These are phyloP conservation scores for Lordiphosa stackelbergi DNA, from an alignment of 1,140 invertebrate genomes.

Conservation along the genomic window DNA sequence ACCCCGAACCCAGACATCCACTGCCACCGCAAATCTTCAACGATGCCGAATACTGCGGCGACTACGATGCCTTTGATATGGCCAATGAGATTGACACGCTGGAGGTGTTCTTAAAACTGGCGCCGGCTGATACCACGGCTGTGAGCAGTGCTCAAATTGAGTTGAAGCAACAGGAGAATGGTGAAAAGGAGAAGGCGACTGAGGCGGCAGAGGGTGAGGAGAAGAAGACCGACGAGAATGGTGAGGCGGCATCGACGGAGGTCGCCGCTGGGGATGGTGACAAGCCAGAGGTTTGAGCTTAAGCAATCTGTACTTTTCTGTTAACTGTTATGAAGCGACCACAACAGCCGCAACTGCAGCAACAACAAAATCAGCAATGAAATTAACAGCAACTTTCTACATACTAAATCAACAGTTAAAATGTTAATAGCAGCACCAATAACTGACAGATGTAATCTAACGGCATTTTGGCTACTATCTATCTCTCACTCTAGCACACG, in stretches of 20 bases:
- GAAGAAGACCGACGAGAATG: constrained; percentile 32
- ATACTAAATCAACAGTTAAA: constrained; percentile 21
- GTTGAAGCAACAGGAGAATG: constrained; percentile 75
- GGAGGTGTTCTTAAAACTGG: constrained; percentile 89
- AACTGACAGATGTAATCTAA: constrained; percentile 54
- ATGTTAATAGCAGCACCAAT: constrained; percentile 49
- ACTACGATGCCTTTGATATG: constrained; percentile 94
- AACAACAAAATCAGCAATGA: constrained; percentile 37
- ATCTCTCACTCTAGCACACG: constrained; percentile 11
- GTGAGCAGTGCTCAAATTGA: constrained; percentile 77
- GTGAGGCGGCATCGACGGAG: constrained; percentile 6
- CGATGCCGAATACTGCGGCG: constrained; percentile 94
- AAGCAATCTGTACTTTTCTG: constrained; percentile 60
- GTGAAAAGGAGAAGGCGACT: constrained; percentile 50
- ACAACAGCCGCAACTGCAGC: constrained; percentile 19
- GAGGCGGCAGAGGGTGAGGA: constrained; percentile 39
- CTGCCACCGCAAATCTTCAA: constrained; percentile 96
- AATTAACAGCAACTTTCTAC: constrained; percentile 38
- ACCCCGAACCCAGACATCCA: constrained; percentile 80
- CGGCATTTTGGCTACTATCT: constrained; percentile 25
- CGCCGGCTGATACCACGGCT: constrained; percentile 77
- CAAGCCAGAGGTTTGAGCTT: constrained; percentile 67
- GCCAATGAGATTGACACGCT: constrained; percentile 94
- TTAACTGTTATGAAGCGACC: constrained; percentile 60
- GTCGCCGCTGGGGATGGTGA: constrained; percentile 25